These are phyloP conservation scores for Isurus oxyrinchus DNA, from an alignment of 2,113 vertebrate genomes.

Conservation along the genomic window DNA sequence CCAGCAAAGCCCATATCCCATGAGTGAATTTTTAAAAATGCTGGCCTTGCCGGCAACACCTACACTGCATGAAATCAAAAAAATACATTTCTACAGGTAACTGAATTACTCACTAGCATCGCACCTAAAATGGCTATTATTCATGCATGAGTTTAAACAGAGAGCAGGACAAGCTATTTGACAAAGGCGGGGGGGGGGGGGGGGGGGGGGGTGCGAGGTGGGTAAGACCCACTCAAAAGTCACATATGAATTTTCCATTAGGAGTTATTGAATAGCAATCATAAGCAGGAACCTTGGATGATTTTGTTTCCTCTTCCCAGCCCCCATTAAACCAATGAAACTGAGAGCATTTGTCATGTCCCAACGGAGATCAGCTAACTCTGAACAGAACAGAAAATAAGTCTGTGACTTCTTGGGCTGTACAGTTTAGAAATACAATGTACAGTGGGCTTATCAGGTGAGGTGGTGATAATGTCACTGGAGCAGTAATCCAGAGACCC, in stretches of 20 bases:
- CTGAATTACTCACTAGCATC: not conserved
- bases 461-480: not conserved
- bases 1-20: too few species aligned
- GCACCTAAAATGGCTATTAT: not conserved
- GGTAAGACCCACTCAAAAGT: not conserved
- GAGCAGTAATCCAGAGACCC: not conserved
- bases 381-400: not conserved
- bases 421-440: not conserved
- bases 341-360: not conserved
- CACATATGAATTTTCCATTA: not conserved
- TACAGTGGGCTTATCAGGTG: not conserved
- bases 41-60: too few species aligned
- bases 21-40: too few species aligned
- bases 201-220: too few species aligned
- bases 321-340: too few species aligned
- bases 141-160: not conserved
- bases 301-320: not conserved
- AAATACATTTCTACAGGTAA: not conserved
- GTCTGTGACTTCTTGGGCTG: not conserved
- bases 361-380: not conserved
- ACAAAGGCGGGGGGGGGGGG: not conserved
- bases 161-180: not conserved
- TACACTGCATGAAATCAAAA: too few species aligned
- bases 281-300: not conserved
- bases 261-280: not conserved